These are phyloP conservation scores for Beaufortia kweichowensis DNA, from an alignment of 2,113 vertebrate genomes.

Conservation along the genomic window DNA sequence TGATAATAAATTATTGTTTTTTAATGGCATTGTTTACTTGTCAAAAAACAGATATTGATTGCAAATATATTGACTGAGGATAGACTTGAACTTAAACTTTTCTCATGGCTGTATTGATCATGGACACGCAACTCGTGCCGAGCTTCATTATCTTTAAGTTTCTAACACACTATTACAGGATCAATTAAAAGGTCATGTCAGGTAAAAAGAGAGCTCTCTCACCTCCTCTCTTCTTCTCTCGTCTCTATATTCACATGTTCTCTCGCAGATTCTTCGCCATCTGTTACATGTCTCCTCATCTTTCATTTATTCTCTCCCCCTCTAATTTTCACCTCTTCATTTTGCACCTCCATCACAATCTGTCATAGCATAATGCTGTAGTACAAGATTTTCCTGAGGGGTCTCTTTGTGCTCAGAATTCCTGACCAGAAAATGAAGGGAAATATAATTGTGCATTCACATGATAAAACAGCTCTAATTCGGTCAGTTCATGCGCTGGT, in stretches of 20 bases:
- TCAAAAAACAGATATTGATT: background rate
- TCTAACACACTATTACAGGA: background rate
- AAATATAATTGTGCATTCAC: too few relatives aligned
- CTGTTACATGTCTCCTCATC: background rate
- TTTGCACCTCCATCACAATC: background rate
- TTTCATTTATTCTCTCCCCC: background rate
- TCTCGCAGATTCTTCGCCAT: background rate
- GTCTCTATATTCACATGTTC: background rate
- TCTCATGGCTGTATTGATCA: conserved; percentile 1
- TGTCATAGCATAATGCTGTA: background rate
- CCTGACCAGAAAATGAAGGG: background rate
- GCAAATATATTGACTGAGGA: background rate
- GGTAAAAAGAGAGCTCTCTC: background rate
- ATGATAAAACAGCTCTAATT: too few relatives aligned
- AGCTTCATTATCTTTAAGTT: background rate
- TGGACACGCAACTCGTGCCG: background rate
- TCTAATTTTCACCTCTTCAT: conserved; percentile 2
- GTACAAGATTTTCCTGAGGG: too few relatives aligned
- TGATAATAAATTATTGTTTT: too few relatives aligned
- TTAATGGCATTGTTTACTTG: background rate
- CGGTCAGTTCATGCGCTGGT: too few relatives aligned
- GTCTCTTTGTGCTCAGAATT: background rate
- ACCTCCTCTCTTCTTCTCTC: background rate
- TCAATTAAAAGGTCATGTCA: background rate
- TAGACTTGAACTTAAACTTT: background rate